Conservation (phyloP, 2,797 vertebrate species). For the Sebastes matsubarae region DNA sequence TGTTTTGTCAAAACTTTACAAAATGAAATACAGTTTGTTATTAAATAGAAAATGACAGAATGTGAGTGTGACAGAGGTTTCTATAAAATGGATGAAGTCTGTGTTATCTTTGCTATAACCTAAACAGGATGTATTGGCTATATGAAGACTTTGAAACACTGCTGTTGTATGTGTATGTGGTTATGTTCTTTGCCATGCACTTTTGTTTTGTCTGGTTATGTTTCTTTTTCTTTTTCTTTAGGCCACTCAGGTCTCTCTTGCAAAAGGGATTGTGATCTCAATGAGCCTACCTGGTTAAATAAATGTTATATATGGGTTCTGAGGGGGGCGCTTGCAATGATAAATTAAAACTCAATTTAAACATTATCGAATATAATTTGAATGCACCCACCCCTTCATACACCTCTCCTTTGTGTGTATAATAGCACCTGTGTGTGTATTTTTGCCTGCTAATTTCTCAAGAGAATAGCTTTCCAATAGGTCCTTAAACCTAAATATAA, state of each 20-base stretch:
- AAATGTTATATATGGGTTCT: not conserved
- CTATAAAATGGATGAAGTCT: not conserved
- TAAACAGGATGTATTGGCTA: not conserved
- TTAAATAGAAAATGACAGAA: not conserved
- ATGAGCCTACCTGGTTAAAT: not conserved
- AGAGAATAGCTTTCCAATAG: not conserved
- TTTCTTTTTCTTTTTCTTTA: not conserved
- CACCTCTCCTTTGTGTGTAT: not conserved
- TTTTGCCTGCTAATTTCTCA: not conserved
- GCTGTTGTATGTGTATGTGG: not conserved
- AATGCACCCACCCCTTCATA: not conserved
- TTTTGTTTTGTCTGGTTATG: not conserved
- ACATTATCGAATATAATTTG: not conserved
- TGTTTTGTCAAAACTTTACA: not conserved
- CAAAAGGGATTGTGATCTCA: not conserved
- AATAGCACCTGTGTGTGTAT: not conserved
- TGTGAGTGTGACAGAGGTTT: not conserved
- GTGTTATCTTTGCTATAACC: not conserved
- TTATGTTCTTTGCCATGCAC: not conserved
- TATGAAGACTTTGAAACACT: not conserved
- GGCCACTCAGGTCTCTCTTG: not conserved
- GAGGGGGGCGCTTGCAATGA: not conserved
- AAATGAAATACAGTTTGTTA: not conserved
- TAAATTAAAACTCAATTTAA: not conserved
- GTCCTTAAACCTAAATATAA: not conserved